phyloP scores from a whole-genome alignment of 2,113 vertebrate genomes.

The Ibidorhyncha struthersii region DNA sequence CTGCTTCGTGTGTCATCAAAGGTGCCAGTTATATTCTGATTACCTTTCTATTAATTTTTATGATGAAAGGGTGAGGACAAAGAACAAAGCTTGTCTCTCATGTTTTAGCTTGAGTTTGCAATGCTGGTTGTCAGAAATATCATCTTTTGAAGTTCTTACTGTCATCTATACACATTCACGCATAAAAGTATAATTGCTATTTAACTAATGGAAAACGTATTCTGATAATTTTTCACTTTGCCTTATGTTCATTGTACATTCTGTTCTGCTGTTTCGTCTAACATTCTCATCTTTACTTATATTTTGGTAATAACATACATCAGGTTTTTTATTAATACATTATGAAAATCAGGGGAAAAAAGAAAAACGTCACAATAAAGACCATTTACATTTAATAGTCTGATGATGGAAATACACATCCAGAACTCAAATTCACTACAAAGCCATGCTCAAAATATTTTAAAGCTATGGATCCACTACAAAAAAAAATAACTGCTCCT shows the following conservation, averaged over 20 bases:
- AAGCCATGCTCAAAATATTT: neutral
- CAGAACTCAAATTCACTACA: conserved; percentile 11
- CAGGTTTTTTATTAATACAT: neutral
- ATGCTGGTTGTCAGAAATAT: neutral
- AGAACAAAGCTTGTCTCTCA: neutral
- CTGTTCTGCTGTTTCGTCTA: neutral
- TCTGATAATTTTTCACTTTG: conserved; percentile 11
- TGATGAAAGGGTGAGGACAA: neutral
- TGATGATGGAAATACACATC: neutral
- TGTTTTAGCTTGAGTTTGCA: neutral
- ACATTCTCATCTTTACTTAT: neutral
- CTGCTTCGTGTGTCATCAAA: neutral
- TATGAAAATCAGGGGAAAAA: neutral
- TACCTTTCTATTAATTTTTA: neutral
- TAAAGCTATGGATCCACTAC: neutral
- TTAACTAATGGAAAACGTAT: neutral
- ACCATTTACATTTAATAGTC: conserved; percentile 4
- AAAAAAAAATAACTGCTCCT: neutral
- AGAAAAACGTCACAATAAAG: neutral
- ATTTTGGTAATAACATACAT: conserved; percentile 1
- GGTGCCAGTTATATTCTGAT: neutral
- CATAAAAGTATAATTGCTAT: conserved; percentile 1
- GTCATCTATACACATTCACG: neutral
- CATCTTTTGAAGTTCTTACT: conserved; percentile 30
- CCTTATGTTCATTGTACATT: neutral